phyloP scores from a whole-genome alignment of 53 echinoderm and acorn worm species.

The Echinometra lucunter region DNA sequence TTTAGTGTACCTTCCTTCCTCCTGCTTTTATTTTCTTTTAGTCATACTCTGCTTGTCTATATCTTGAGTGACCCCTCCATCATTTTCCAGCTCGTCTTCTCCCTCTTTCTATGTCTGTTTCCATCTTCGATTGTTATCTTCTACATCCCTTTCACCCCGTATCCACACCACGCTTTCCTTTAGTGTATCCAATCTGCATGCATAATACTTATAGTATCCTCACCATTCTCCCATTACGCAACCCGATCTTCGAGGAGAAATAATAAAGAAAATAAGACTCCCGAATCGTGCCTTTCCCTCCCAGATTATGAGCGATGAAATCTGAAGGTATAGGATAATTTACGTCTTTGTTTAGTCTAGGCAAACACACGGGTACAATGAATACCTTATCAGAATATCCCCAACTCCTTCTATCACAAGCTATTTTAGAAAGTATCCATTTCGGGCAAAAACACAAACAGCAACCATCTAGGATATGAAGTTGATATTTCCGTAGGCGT shows the following conservation, averaged over 20 bases:
- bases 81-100: neutral
- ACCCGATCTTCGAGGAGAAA: slow-evolving; percentile 24
- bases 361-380: slow-evolving; percentile 15
- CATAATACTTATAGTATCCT: neutral
- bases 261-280: neutral
- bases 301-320: slow-evolving; percentile 38
- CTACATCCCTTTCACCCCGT: neutral
- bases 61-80: neutral
- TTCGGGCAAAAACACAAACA: neutral
- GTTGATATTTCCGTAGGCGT: neutral
- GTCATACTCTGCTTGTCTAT: neutral
- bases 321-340: slow-evolving; percentile 4
- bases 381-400: neutral
- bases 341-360: slow-evolving; percentile 47
- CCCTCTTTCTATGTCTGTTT: neutral
- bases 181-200: slow-evolving; percentile 26
- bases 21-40: too few species aligned
- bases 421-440: slow-evolving; percentile 22
- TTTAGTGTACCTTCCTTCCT: too few species aligned
- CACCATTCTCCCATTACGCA: slow-evolving; percentile 27
- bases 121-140: neutral
- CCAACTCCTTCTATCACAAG: neutral
- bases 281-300: slow-evolving; percentile 15
- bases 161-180: neutral
- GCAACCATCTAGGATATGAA: neutral